Evolutionary conservation across 2,113 vertebrate genomes (phyloP).

Genomic region (Poecilia latipinna): DNA sequence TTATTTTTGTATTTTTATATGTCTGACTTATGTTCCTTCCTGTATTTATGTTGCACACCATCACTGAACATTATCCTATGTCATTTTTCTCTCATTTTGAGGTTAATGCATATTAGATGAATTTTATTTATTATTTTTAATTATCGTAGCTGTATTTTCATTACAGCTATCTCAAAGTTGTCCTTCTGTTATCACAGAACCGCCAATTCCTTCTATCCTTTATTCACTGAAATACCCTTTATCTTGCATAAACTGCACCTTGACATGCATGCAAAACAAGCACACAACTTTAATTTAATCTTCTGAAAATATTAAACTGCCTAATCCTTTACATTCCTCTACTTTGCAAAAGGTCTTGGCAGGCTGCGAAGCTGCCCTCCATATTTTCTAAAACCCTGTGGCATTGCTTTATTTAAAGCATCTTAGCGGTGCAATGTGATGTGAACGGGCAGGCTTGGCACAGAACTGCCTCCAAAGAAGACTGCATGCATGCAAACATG

Average conservation of each 20-base stretch:
- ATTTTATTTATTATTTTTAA: neutral
- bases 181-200: neutral
- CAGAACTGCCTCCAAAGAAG: slow-evolving; percentile 21
- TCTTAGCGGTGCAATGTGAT: slow-evolving; percentile 43
- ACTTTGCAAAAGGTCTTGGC: slow-evolving; percentile 22
- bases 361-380: slow-evolving; percentile 17
- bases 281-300: slow-evolving; percentile 2
- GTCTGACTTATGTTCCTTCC: neutral
- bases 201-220: neutral
- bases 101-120: neutral
- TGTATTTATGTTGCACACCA: neutral
- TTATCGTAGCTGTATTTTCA: neutral
- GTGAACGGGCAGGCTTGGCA: slow-evolving; percentile 34
- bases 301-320: slow-evolving; percentile 42
- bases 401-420: slow-evolving; percentile 63
- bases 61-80: neutral
- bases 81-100: neutral
- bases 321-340: slow-evolving; percentile 3
- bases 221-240: slow-evolving; percentile 14
- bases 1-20: neutral
- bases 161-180: neutral
- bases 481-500: slow-evolving; percentile 6
- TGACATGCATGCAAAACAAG: neutral
- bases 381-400: slow-evolving; percentile 52
- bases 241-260: neutral